A percentile compares a stretch with the other conserved stretches of the same genome.
Evolutionary conservation across 2,113 vertebrate species (phyloP).

Genomic region (Asarcornis scutulata): DNA sequence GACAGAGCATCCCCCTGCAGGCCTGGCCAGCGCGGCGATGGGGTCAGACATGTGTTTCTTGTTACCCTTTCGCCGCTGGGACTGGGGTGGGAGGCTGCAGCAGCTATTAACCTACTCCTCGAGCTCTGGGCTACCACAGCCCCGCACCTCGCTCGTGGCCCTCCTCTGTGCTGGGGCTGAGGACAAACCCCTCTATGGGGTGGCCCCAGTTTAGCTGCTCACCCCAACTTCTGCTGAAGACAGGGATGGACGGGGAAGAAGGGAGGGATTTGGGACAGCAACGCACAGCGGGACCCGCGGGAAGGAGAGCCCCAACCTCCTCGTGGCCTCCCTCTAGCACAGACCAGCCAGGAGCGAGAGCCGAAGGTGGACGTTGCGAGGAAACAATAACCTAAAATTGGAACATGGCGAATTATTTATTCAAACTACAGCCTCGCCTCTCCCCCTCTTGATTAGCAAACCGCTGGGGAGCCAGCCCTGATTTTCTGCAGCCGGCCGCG

Average conservation of each 20-base stretch:
- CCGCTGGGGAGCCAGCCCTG: slow-evolving; percentile 39
- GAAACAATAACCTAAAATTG: slow-evolving; percentile 46
- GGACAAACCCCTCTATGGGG: not conserved
- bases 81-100: not conserved
- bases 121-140: not conserved
- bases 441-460: slow-evolving; percentile 55
- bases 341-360: not conserved
- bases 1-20: no score
- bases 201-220: not conserved
- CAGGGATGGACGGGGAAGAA: not conserved
- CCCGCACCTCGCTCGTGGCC: not conserved
- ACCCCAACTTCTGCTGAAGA: not conserved
- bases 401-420: slow-evolving; percentile 52
- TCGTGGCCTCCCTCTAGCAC: not conserved
- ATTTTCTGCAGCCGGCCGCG: slow-evolving; percentile 37
- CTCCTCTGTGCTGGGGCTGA: not conserved
- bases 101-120: not conserved
- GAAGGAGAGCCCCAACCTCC: not conserved
- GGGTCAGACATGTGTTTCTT: not conserved
- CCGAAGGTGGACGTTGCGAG: not conserved
- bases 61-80: not conserved
- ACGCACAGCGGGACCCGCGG: not conserved
- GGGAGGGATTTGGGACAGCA: not conserved
- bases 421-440: slow-evolving; percentile 47
- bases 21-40: not conserved